These are phyloP conservation scores for Acheta domesticus DNA, from an alignment of 2,888 invertebrate species.

Conservation along the genomic window DNA sequence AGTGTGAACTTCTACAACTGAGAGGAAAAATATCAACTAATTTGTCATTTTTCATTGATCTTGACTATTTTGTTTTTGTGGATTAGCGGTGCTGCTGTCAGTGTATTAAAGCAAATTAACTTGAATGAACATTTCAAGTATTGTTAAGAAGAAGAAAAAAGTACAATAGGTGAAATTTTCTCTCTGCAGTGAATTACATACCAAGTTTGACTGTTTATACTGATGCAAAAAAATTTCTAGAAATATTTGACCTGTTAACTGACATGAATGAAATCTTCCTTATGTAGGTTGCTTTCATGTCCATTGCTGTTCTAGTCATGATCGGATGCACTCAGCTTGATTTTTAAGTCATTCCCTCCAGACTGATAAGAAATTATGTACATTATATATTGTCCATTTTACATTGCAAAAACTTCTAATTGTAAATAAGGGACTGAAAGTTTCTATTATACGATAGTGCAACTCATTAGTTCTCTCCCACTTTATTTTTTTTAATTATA, in stretches of 20 bases:
- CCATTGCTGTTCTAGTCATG: slow-evolving; percentile 33
- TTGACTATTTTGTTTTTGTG: not conserved
- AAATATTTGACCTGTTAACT: not conserved
- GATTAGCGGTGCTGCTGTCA: not conserved
- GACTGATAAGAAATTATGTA: slow-evolving; percentile 33
- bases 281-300: not conserved
- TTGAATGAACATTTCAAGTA: not conserved
- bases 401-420: slow-evolving; percentile 30
- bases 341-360: slow-evolving; percentile 36
- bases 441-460: slow-evolving; percentile 26
- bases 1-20: not conserved
- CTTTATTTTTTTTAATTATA: slow-evolving; percentile 27
- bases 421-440: slow-evolving; percentile 34
- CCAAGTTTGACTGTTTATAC: not conserved
- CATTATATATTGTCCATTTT: slow-evolving; percentile 34
- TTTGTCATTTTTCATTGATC: not conserved
- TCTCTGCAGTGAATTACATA: not conserved
- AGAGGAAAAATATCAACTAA: not conserved
- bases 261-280: not conserved
- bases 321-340: slow-evolving; percentile 29
- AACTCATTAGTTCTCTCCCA: slow-evolving; percentile 28
- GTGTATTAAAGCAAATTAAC: not conserved
- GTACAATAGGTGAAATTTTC: not conserved
- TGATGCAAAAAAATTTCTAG: not conserved
- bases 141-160: not conserved